These are phyloP conservation scores for Leptinotarsa lineolata DNA, from an alignment of 1,140 invertebrate genomes.

Conservation along the genomic window DNA sequence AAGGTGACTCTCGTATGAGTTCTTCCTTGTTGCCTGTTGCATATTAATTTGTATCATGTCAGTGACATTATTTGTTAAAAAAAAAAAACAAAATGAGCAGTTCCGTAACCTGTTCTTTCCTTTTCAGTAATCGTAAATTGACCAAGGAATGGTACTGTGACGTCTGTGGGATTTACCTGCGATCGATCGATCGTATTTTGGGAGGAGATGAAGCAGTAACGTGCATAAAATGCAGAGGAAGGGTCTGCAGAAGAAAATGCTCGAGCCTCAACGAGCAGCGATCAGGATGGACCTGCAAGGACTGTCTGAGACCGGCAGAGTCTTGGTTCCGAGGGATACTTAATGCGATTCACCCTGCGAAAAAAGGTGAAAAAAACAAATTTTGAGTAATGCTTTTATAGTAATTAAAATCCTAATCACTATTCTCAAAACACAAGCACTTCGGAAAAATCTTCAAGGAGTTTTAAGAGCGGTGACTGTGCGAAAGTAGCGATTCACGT, in stretches of 20 bases:
- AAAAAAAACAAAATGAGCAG: background rate
- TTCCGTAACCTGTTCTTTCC: slow-evolving; percentile 23
- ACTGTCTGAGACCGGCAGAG: slow-evolving; percentile 43
- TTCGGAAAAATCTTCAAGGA: no score
- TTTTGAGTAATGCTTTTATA: background rate
- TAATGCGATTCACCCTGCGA: slow-evolving; percentile 39
- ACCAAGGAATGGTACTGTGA: slow-evolving; percentile 47
- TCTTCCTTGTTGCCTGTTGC: no score
- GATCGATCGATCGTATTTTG: slow-evolving; percentile 45
- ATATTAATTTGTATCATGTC: background rate
- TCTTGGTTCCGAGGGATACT: slow-evolving; percentile 41
- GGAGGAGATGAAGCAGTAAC: slow-evolving; percentile 44
- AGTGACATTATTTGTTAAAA: background rate
- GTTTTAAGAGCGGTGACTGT: no score
- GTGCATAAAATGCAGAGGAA: slow-evolving; percentile 48
- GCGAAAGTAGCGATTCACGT: no score
- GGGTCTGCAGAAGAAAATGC: slow-evolving; percentile 47
- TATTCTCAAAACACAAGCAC: no score
- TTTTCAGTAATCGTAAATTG: slow-evolving; percentile 43
- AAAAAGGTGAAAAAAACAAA: slow-evolving; percentile 12
- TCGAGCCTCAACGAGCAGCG: slow-evolving; percentile 37
- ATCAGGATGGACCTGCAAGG: slow-evolving; percentile 46
- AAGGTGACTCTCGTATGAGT: no score
- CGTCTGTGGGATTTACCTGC: slow-evolving; percentile 49
- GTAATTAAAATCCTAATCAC: background rate